These are phyloP conservation scores for Microtus pennsylvanicus DNA, from an alignment of 2,113 vertebrate species.

Conservation along the genomic window DNA sequence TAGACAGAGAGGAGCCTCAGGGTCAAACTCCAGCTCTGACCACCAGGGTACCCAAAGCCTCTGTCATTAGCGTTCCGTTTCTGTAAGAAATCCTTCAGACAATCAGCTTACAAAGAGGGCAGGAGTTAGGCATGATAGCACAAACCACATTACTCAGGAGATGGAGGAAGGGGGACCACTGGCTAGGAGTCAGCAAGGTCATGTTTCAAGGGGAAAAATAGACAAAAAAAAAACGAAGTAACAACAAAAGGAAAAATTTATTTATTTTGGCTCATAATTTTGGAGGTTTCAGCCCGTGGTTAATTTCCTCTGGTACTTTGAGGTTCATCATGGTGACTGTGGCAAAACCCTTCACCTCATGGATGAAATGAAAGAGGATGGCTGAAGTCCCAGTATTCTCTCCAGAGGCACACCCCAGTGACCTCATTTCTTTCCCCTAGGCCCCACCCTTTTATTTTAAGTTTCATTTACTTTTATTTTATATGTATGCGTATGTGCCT, in stretches of 20 bases:
- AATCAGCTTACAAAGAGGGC: background rate
- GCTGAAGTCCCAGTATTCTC: background rate
- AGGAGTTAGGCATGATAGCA: background rate
- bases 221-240: background rate
- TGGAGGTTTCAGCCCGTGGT: background rate
- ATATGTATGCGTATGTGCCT: too few species aligned
- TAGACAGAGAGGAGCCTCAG: background rate
- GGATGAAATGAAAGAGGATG: background rate
- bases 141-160: background rate
- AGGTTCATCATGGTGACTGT: background rate
- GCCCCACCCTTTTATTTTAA: too few species aligned
- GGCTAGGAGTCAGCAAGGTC: background rate
- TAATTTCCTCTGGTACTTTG: background rate
- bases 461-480: too few species aligned
- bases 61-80: background rate
- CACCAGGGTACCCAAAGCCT: fast-evolving
- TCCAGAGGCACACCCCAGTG: background rate
- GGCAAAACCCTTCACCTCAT: background rate
- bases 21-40: background rate
- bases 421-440: too few species aligned
- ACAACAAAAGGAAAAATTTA: background rate
- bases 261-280: background rate
- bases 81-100: background rate
- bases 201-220: background rate
- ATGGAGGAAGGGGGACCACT: too few species aligned